phyloP scores from a whole-genome alignment of 2,888 invertebrate genomes.

The Diloba caeruleocephala region DNA sequence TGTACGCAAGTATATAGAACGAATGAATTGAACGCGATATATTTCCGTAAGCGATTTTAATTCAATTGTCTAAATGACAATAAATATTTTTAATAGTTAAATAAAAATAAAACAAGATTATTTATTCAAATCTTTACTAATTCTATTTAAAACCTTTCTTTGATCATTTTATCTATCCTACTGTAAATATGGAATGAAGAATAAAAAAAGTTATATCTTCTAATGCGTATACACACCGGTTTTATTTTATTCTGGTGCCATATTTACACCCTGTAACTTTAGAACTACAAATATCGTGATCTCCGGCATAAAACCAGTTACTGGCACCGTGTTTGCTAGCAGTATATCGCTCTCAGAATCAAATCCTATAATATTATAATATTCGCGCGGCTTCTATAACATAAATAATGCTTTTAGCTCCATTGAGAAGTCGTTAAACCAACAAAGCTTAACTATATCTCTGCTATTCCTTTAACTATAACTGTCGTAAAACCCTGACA shows the following conservation, averaged over 20 bases:
- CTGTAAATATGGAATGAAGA: too few species aligned
- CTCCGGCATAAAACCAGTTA: constrained; percentile 6
- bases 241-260: too few species aligned
- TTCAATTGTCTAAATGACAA: too few species aligned
- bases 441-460: constrained; percentile 18
- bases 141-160: too few species aligned
- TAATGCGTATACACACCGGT: not conserved
- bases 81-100: too few species aligned
- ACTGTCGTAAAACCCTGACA: constrained; percentile 20
- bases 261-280: not conserved
- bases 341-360: constrained; percentile 6
- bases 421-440: constrained; percentile 41
- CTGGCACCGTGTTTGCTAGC: not conserved
- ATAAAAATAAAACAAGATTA: too few species aligned
- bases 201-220: too few species aligned
- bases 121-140: too few species aligned
- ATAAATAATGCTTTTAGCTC: constrained; percentile 21
- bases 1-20: too few species aligned
- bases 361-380: constrained; percentile 13
- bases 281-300: not conserved
- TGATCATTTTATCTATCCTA: too few species aligned
- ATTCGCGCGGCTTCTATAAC: constrained; percentile 3
- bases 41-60: too few species aligned
- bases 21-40: too few species aligned
- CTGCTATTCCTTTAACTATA: constrained; percentile 26